Evolutionary conservation across 2,113 vertebrate species (phyloP).

Genomic region (Callopanchax toddi): DNA sequence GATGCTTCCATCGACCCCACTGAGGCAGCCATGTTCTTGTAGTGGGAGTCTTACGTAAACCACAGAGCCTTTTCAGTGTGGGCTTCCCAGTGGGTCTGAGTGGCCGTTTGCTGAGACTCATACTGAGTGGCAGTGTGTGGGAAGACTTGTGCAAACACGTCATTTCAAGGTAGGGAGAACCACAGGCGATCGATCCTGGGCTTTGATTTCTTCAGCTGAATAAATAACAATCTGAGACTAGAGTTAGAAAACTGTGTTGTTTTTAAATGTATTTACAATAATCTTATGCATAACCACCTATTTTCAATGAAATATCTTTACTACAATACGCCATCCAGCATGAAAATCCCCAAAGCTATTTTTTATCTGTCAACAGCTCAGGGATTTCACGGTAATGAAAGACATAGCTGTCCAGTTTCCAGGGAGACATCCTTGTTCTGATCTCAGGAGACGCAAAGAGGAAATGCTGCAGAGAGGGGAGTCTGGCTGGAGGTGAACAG

Average conservation of each 20-base stretch:
- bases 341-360: conserved; percentile 58
- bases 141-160: conserved; percentile 8
- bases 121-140: conserved; percentile 21
- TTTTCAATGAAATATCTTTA: conserved; percentile 1
- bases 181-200: not conserved
- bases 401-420: conserved; percentile 74
- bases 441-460: conserved; percentile 53
- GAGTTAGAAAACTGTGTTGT: not conserved
- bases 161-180: conserved; percentile 9
- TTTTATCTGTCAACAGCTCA: conserved; percentile 56
- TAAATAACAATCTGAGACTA: not conserved
- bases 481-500: conserved; percentile 61
- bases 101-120: conserved; percentile 6
- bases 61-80: not conserved
- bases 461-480: conserved; percentile 57
- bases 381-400: conserved; percentile 70
- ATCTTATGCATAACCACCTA: conserved; percentile 3
- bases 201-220: conserved; percentile 15
- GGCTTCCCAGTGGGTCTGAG: conserved; percentile 37
- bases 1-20: not conserved
- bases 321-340: not conserved
- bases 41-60: conserved; percentile 10
- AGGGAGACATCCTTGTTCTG: conserved; percentile 74
- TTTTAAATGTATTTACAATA: not conserved
- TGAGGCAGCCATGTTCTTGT: conserved; percentile 2